Conservation (phyloP, 2,888 invertebrate genomes). For the Amaurobius ferox region DNA sequence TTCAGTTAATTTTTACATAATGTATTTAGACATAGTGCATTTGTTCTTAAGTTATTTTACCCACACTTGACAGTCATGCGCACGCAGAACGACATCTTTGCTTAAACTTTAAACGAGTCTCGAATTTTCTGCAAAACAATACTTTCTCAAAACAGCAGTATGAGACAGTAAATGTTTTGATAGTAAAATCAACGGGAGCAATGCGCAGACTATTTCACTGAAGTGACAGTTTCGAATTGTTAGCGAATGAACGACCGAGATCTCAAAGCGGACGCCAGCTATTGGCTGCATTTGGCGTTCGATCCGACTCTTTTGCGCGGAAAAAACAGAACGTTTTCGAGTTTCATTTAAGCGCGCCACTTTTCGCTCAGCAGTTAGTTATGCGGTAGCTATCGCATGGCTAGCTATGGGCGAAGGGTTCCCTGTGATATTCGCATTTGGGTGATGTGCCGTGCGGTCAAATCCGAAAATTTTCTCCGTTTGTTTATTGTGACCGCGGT, state of each 20-base stretch:
- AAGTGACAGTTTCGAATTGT: background rate
- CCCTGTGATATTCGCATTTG: constrained; percentile 17
- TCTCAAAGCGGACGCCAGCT: background rate
- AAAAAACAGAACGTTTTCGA: background rate
- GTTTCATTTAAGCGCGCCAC: background rate
- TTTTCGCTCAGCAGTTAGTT: constrained; percentile 12
- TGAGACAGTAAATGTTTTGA: too few species aligned
- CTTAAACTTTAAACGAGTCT: too few species aligned
- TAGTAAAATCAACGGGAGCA: too few species aligned
- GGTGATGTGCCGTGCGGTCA: constrained; percentile 9
- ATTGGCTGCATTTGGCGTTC: constrained; percentile 23
- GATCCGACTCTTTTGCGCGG: background rate
- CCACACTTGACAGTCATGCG: too few species aligned
- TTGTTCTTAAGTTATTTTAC: too few species aligned
- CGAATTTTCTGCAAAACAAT: too few species aligned
- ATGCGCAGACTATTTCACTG: too few species aligned
- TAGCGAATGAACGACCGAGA: background rate
- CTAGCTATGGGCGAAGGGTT: constrained; percentile 22
- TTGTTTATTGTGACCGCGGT: constrained; percentile 17
- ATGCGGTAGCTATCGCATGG: constrained; percentile 38
- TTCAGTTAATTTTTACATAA: too few species aligned
- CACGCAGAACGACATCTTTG: too few species aligned
- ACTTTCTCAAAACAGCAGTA: too few species aligned
- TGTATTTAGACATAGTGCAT: too few species aligned
- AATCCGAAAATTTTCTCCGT: background rate